Base-by-base conservation (phyloP, 2,113 vertebrate genomes). In the Haplochromis vanheusdeni region DNA sequence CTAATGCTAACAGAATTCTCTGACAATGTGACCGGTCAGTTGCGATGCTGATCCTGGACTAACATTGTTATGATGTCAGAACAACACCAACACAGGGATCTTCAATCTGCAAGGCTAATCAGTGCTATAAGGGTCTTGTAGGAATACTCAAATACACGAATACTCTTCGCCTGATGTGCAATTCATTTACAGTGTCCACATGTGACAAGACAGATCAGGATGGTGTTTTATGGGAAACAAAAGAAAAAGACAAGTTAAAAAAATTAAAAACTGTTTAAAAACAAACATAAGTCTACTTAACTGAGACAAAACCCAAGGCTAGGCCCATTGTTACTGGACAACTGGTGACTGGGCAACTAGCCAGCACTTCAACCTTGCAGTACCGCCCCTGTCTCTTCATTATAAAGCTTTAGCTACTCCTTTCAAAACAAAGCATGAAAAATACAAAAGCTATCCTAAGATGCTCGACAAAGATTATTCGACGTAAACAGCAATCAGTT, bases 311-410 rank as follows among this genome's bases (percentile, higher is more conserved):
- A 45, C 37, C n/a, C 37, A 42, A 42, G 37, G 65, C 1, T 26
- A 45, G 37, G 37, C 37, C 37, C 37, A 73, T 45, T 23, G 65
- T 23, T 42, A 42, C 21, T 70, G 12, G 37, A 14, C 33, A 68
- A 4, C 33, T 40, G 12, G n/a, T 21, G 1, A 16, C 13, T 70
- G 65, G 65, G n/a, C 35, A 40, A 40, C 62, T 68, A 40, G 62
- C 62, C 12, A 68, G 33, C 33, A 0, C 33, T 21, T 21, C 62
- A 68, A 68, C 62, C 11, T 68, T 68, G 11, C 62, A 68, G 62
- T 21, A 21, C 60, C 11, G 0, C 19, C 33, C 19, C 10, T 0
- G 1, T 0, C 60, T 68, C 10, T 37, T 12, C 33, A 68, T 21
- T 65, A 37, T 65, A 65, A 37, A 65, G 31, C 60, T 68, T 68